Base-by-base conservation (phyloP, 2,888 invertebrate genomes). In the Tetanocera ferruginea region DNA sequence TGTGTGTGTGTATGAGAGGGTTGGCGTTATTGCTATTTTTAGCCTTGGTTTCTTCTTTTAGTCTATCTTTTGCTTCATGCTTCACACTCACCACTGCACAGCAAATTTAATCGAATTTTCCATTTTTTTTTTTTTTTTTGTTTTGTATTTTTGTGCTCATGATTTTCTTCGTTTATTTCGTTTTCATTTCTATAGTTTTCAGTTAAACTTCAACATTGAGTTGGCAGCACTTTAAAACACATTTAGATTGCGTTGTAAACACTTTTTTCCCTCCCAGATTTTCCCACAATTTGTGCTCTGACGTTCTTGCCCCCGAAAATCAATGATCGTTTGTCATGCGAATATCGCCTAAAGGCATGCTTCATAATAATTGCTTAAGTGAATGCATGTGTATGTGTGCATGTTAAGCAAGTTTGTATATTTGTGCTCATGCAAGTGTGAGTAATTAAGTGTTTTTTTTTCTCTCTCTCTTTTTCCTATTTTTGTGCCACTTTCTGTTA, bases 191-290 rank as follows among this genome's bases (percentile, higher is more conserved):
- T 11, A 11, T 64, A 34, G 64, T 64, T 64, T 64, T 37, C 37
- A 64, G n/a, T 34, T 60, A 60, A 28, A 51, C 43, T 52, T 70
- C 43, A 25, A 51, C 69, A 51, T 70, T 51, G 17, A 70, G 69
- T 70, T 51, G 69, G 69, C 52, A 70, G 51, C 69, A 70, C 69
- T 70, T 70, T 14, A 60, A 17, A 14, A 17, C 25, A 60, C 25
- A 60, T 60, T 60, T 25, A 60, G 60, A 28, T 60, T 60, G 60
- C 28, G 11, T 60, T 60, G 60, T 60, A 28, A 60, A 60, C 60
- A 60, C 17, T 60, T 60, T 60, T 57, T 23, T 0, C 2, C 43
- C 43, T 14, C 3, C 43, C 43, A 43, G 43, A n/a, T n/a, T n/a
- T n/a, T n/a, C n/a, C n/a, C 43, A 1, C 11, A 43, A 43, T 43